Percentiles rank a stretch among this genome's conserved stretches.
Conservation (phyloP, 2,888 invertebrate species). For the Parelbella ahira region DNA sequence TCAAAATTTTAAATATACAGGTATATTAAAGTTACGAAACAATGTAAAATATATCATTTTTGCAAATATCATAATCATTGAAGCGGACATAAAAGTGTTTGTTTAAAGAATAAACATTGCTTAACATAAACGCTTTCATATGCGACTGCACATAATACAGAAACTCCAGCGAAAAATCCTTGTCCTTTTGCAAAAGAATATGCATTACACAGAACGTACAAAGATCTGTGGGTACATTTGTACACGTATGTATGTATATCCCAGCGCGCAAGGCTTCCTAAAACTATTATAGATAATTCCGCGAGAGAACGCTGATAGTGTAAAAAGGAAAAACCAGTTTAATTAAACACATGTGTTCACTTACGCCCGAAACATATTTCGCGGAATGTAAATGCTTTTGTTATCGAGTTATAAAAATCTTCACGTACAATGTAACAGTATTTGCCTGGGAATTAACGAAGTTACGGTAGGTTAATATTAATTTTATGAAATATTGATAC, state of each 20-base stretch:
- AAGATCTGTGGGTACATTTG: conserved; percentile 2
- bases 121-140: neutral
- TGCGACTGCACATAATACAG: neutral
- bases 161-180: neutral
- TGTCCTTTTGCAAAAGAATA: neutral
- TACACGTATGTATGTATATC: too few relatives aligned
- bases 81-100: too few relatives aligned
- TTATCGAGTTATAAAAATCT: too few relatives aligned
- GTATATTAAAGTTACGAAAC: conserved; percentile 2
- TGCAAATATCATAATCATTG: too few relatives aligned
- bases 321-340: too few relatives aligned
- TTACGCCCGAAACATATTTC: too few relatives aligned
- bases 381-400: too few relatives aligned
- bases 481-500: conserved; percentile 44
- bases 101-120: neutral
- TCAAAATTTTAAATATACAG: neutral
- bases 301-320: too few relatives aligned
- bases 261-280: too few relatives aligned
- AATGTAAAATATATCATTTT: neutral
- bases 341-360: too few relatives aligned
- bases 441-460: conserved; percentile 24
- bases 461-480: conserved; percentile 31
- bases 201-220: neutral
- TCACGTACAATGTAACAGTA: too few relatives aligned
- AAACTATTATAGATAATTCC: too few relatives aligned